Percentiles rank a stretch among this genome's conserved stretches.
These are phyloP conservation scores for Hydriomena furcata DNA, from an alignment of 2,888 invertebrate species.

Conservation along the genomic window DNA sequence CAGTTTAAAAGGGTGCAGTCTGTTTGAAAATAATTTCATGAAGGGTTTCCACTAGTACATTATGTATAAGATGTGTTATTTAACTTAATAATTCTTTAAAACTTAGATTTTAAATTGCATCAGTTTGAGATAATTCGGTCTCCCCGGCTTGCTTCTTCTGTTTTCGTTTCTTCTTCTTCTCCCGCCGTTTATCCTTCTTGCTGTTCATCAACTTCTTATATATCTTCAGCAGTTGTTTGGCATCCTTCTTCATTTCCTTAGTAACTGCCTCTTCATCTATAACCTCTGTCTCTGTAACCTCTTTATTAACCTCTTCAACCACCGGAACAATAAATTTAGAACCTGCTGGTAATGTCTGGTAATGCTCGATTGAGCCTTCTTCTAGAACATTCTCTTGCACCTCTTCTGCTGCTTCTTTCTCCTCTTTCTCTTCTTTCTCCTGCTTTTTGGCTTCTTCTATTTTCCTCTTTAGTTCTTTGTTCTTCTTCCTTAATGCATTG, in stretches of 20 bases:
- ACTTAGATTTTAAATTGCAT: not conserved
- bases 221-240: constrained; percentile 74
- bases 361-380: constrained; percentile 83
- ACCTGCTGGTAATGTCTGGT: constrained; percentile 69
- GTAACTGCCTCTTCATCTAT: constrained; percentile 29
- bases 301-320: constrained; percentile 36
- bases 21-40: no score
- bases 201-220: constrained; percentile 69
- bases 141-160: constrained; percentile 38
- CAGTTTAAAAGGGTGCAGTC: no score
- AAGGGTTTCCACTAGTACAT: no score
- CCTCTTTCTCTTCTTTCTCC: constrained; percentile 30
- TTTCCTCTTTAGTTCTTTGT: constrained; percentile 72
- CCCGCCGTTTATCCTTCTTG: constrained; percentile 15
- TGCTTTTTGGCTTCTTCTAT: constrained; percentile 53
- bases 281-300: constrained; percentile 9
- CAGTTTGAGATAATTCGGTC: not conserved
- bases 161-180: constrained; percentile 64
- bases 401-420: constrained; percentile 28
- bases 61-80: no score
- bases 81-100: no score
- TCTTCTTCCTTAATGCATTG: constrained; percentile 85
- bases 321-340: constrained; percentile 67
- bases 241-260: constrained; percentile 69
- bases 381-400: constrained; percentile 37